Conservation (phyloP, 2,113 vertebrate species). For the Macaca mulatta region DNA sequence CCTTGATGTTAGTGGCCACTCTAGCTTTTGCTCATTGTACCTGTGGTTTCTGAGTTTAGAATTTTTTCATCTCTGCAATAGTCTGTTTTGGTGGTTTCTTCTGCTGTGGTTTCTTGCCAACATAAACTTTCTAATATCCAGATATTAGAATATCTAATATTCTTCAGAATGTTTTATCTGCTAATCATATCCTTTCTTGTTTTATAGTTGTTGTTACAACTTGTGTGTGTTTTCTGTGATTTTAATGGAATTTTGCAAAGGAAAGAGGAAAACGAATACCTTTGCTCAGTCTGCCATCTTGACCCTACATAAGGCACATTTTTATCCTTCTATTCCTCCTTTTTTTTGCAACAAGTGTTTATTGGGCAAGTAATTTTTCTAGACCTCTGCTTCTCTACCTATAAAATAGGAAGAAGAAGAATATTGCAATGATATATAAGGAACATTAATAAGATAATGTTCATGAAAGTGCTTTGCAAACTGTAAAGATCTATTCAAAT, state of each 20-base stretch:
- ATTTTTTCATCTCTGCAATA: neutral
- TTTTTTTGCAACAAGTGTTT: neutral
- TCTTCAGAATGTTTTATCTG: constrained; percentile 20
- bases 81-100: neutral
- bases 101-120: constrained; percentile 30
- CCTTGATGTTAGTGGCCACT: neutral
- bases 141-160: neutral
- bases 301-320: neutral
- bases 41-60: constrained; percentile 14
- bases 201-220: constrained; percentile 23
- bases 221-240: neutral
- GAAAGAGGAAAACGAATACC: constrained; percentile 7
- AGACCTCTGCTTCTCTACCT: neutral
- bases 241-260: neutral
- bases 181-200: constrained; percentile 23
- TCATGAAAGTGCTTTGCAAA: neutral
- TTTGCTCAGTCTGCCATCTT: neutral
- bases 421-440: neutral
- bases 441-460: neutral
- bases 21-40: neutral
- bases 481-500: neutral
- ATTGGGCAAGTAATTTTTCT: neutral
- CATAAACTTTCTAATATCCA: constrained; percentile 9
- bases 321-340: neutral
- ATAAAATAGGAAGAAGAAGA: neutral